A percentile compares a stretch with the other conserved stretches of the same genome.
Evolutionary conservation across 2,113 vertebrate genomes (phyloP).

Genomic region (Eretmochelys imbricata): DNA sequence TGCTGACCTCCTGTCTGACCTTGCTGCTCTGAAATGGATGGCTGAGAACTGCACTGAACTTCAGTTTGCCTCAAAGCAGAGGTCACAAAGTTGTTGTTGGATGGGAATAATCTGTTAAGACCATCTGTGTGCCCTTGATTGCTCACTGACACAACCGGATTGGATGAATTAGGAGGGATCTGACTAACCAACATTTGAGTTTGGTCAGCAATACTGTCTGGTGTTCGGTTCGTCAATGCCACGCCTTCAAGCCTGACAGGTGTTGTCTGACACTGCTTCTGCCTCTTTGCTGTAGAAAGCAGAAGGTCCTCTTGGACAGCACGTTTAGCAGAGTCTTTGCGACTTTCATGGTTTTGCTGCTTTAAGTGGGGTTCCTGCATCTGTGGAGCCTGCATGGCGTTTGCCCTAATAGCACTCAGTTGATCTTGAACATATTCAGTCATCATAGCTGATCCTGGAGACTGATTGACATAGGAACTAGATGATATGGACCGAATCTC

Average conservation of each 20-base stretch:
- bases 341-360: slow-evolving; percentile 82
- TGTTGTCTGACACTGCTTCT: slow-evolving; percentile 87
- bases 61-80: slow-evolving; percentile 84
- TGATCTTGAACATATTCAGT: slow-evolving; percentile 88
- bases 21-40: slow-evolving; percentile 83
- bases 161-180: slow-evolving; percentile 84
- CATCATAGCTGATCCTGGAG: slow-evolving; percentile 82
- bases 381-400: slow-evolving; percentile 78
- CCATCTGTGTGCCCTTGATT: slow-evolving; percentile 81
- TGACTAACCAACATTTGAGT: slow-evolving; percentile 88
- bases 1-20: slow-evolving; percentile 83
- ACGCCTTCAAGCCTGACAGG: slow-evolving; percentile 87
- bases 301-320: slow-evolving; percentile 90
- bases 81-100: slow-evolving; percentile 85
- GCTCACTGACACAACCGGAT: slow-evolving; percentile 80
- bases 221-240: slow-evolving; percentile 72
- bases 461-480: slow-evolving; percentile 80
- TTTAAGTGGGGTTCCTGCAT: slow-evolving; percentile 81
- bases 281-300: slow-evolving; percentile 90
- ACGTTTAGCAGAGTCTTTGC: slow-evolving; percentile 92
- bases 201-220: slow-evolving; percentile 83
- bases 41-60: slow-evolving; percentile 87
- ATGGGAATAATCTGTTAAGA: slow-evolving; percentile 85
- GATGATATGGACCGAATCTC: slow-evolving; percentile 81
- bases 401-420: slow-evolving; percentile 77